Conservation (phyloP, 2,797 vertebrate genomes). For the Numenius phaeopus region DNA sequence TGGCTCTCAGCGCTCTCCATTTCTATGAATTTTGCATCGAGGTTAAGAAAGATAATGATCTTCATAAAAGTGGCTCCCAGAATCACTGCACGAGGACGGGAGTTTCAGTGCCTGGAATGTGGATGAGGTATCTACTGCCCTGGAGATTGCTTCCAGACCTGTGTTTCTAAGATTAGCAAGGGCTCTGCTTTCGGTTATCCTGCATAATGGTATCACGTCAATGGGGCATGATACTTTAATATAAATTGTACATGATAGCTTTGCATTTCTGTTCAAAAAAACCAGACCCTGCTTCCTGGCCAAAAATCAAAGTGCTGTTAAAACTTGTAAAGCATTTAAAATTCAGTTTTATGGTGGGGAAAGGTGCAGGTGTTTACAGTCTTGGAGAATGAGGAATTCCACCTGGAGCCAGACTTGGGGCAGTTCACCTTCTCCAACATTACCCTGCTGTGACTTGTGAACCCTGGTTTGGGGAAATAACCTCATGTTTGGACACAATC, state of each 20-base stretch:
- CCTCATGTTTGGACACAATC: not conserved
- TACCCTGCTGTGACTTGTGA: not conserved
- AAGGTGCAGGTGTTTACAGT: not conserved
- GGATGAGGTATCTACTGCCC: constrained; percentile 29
- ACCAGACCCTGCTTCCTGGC: not conserved
- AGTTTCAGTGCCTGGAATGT: constrained; percentile 39
- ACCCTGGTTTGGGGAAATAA: not conserved
- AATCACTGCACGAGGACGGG: not conserved
- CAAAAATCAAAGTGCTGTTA: not conserved
- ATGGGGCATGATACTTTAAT: not conserved
- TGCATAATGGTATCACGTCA: not conserved
- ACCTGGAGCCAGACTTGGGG: not conserved
- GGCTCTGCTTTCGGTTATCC: constrained; percentile 11
- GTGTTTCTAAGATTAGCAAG: constrained; percentile 6
- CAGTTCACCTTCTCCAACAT: not conserved
- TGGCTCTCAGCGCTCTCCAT: not conserved
- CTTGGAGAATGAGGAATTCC: not conserved
- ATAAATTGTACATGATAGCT: not conserved
- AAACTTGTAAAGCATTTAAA: not conserved
- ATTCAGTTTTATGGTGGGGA: not conserved
- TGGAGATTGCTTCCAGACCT: constrained; percentile 31
- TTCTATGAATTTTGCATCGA: constrained; percentile 53
- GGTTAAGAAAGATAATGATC: constrained; percentile 57
- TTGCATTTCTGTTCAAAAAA: not conserved
- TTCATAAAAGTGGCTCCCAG: constrained; percentile 30